Evolutionary conservation across 1,140 invertebrate genomes (phyloP), one percentile per base, ranked within the genome.

Genomic region (Drosophila parvula): DNA sequence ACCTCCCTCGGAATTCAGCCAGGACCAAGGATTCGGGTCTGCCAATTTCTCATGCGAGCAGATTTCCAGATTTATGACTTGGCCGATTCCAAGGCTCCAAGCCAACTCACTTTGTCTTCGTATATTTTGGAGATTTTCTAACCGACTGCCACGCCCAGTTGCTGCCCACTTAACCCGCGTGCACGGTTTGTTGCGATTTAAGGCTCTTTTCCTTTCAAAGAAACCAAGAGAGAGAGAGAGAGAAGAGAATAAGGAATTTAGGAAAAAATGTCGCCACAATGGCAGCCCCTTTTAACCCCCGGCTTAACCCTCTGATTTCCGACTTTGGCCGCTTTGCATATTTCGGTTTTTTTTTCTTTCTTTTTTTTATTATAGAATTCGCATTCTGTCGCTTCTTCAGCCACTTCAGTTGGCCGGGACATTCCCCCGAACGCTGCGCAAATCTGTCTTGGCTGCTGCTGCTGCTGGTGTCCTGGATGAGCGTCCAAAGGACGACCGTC

Each of bases 321-420:
- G 11, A 7, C 65, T 63, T 70, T 58, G 40, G 68, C 78, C 81
- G 65, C 78, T 85, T 86, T 86, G 83, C 82, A 86, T 86, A 86
- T 86, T 79, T 82, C 76, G 62, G 75, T 82, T 86, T 86, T 30
- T 22, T 22, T 22, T 22, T 22, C 22, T 22, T 22, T 30, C 88
- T 86, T 76, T 22, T 22, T 30, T 86, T 86, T 76, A 86, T 79
- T 82, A 82, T 88, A 79, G 51, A 88, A 79, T 88, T 77, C 79
- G 76, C 71, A 76, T 74, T 50, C 57, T 57, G 48, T 34, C 36
- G 32, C 67, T n/a, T 38, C 43, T 10, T 18, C 53, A 82, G 82
- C 82, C 76, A 88, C 83, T 82, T 83, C 83, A 79, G 36, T 45
- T 63, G 43, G 61, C 30, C 38, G 74, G 30, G 5, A 7, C 5